phyloP scores from a whole-genome alignment of 2,888 invertebrate species.

The Mesopsocus fuscifrons region DNA sequence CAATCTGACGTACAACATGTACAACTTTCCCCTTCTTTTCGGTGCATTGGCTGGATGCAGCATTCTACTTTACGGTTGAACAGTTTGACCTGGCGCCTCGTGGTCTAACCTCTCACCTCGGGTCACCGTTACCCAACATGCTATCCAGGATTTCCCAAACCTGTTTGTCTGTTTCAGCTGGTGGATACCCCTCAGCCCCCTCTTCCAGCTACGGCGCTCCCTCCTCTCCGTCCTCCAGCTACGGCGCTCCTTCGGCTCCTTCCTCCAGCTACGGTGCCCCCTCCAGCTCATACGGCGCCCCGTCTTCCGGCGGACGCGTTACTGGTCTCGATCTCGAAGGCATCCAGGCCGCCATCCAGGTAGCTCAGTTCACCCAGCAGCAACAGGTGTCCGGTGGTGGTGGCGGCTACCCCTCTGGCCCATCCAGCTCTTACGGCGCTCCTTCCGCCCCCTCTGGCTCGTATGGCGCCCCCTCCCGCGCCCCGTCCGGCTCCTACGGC shows the following conservation, averaged over 20 bases:
- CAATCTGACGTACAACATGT: too few species aligned
- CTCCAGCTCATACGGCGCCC: slow-evolving; percentile 28
- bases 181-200: slow-evolving; percentile 14
- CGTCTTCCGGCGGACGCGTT: slow-evolving; percentile 49
- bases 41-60: too few species aligned
- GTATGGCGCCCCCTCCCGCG: slow-evolving; percentile 37
- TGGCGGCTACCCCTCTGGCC: slow-evolving; percentile 24
- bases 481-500: slow-evolving; percentile 36
- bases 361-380: slow-evolving; percentile 62
- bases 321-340: slow-evolving; percentile 73
- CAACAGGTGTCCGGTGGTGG: slow-evolving; percentile 31
- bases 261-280: slow-evolving; percentile 21
- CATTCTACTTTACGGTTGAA: too few species aligned
- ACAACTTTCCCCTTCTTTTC: too few species aligned
- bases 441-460: slow-evolving; percentile 32
- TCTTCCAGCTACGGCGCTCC: slow-evolving; percentile 18
- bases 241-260: slow-evolving; percentile 14
- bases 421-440: slow-evolving; percentile 21
- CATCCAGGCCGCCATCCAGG: slow-evolving; percentile 71
- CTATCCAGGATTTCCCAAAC: too few species aligned
- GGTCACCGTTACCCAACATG: too few species aligned
- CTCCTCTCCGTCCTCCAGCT: slow-evolving; percentile 15
- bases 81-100: too few species aligned
- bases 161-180: slow-evolving; percentile 1
- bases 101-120: too few species aligned